Base-by-base conservation (phyloP, 2,797 vertebrate genomes). In the Poecilia wingei region DNA sequence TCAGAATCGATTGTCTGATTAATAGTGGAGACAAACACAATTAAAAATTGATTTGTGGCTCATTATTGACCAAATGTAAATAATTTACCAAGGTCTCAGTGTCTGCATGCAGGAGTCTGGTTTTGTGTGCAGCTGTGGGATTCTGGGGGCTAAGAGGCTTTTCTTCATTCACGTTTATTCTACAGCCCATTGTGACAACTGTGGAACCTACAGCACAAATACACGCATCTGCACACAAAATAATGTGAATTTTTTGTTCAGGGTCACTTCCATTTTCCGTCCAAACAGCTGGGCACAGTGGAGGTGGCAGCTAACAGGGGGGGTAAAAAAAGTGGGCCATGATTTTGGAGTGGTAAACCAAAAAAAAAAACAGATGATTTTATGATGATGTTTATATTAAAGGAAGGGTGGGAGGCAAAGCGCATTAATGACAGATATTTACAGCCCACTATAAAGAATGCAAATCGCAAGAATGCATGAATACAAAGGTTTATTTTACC, bases 21-120 rank as follows among this genome's bases (percentile, higher is more conserved):
- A 92, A 88, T 88, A 91, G 85, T 78, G 84, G 91, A 87, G 88
- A 91, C 88, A 91, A 93, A 93, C 90, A 90, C 92, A 92, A 92
- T 93, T 91, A 90, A 92, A 91, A 88, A 92, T 91, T 89, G 90
- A 93, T 94, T 88, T 86, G 85, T 55, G 75, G 87, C 84, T 88
- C 84, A 87, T 89, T 83, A 91, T 93, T 92, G 91, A 92, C 88
- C 86, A 79, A 74, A 70, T 77, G 85, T 92, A 81, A 93, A 93
- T 93, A 92, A 94, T 93, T 86, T 90, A 92, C 79, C 80, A 46
- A 86, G 85, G 91, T 85, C 75, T 90, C 43, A 47, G 10, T 25
- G 76, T 78, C 25, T 59, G 74, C 47, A 31, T 0, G 31, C 4
- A 0, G 28, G 12, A 72, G 51, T 55, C 10, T 76, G 78, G 78